These are phyloP conservation scores for Xiphydria camelus DNA, from an alignment of 2,888 invertebrate genomes.

Conservation along the genomic window DNA sequence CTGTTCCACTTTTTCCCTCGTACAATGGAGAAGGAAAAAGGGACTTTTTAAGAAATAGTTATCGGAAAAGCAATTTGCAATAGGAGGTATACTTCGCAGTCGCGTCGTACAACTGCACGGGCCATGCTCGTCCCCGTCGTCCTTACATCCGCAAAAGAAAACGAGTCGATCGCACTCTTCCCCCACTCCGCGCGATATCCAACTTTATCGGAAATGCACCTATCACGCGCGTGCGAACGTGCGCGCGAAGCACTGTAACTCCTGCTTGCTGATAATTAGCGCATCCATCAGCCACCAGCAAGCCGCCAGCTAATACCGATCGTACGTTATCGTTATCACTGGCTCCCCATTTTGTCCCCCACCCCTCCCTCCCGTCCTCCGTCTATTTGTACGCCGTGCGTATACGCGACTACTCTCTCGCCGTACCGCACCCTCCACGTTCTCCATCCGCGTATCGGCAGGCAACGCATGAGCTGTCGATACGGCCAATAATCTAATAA, in stretches of 20 bases:
- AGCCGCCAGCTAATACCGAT: slow-evolving; percentile 59
- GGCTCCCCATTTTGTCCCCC: slow-evolving; percentile 54
- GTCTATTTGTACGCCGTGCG: slow-evolving; percentile 12
- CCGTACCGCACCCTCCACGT: slow-evolving; percentile 30
- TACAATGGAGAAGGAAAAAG: no score
- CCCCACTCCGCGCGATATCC: not conserved
- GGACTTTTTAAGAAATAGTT: no score
- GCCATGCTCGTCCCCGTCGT: no score
- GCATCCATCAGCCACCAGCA: slow-evolving; percentile 58
- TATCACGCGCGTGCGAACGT: slow-evolving; percentile 34
- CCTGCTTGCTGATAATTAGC: slow-evolving; percentile 59
- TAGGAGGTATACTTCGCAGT: no score
- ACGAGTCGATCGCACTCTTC: not conserved
- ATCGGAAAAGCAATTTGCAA: no score
- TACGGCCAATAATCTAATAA: slow-evolving; percentile 58
- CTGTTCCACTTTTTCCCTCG: no score
- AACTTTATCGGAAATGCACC: slow-evolving; percentile 36
- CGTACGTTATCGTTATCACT: slow-evolving; percentile 59
- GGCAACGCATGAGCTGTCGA: slow-evolving; percentile 49
- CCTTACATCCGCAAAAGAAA: no score
- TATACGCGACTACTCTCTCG: slow-evolving; percentile 27
- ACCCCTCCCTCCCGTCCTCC: slow-evolving; percentile 18
- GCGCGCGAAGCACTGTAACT: slow-evolving; percentile 54
- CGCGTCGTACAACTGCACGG: no score
- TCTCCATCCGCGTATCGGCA: slow-evolving; percentile 8